Percentiles rank a stretch among this genome's conserved stretches.
Evolutionary conservation across 2,797 vertebrate species (phyloP).

Genomic region (Phalanger gymnotis): DNA sequence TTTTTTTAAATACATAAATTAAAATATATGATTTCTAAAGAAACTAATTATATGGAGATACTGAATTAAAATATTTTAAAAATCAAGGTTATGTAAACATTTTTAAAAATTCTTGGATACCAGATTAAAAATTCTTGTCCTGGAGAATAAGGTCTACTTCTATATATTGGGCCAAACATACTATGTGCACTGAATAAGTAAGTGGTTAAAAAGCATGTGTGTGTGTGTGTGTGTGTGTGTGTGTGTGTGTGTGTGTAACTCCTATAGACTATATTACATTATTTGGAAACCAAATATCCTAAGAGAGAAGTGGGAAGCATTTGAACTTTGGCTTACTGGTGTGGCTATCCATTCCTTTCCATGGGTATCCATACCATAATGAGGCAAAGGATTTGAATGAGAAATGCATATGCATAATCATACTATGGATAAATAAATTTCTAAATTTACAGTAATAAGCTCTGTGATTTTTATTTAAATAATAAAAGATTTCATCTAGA

Average conservation of each 20-base stretch:
- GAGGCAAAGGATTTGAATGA: conserved; percentile 42
- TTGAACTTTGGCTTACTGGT: not conserved
- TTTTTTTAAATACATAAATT: not conserved
- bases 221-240: no score
- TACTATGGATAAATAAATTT: not conserved
- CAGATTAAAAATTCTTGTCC: not conserved
- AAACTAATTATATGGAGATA: not conserved
- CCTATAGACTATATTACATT: not conserved
- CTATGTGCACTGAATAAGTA: not conserved
- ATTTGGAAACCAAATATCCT: not conserved
- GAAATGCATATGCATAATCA: conserved; percentile 18
- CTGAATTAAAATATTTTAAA: not conserved
- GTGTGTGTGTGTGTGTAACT: no score
- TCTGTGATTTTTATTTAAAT: conserved; percentile 20
- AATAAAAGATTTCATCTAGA: conserved; percentile 25
- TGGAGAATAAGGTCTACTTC: not conserved
- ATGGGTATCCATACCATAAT: not conserved
- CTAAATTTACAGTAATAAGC: conserved; percentile 8
- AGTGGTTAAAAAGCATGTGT: not conserved
- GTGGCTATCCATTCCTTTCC: not conserved
- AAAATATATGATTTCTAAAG: not conserved
- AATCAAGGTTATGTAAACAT: not conserved
- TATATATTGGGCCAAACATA: not conserved
- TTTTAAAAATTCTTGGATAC: not conserved
- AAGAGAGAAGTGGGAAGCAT: not conserved